Evolutionary conservation across 1,140 invertebrate genomes (phyloP).

Genomic region (Drosophila persimilis): DNA sequence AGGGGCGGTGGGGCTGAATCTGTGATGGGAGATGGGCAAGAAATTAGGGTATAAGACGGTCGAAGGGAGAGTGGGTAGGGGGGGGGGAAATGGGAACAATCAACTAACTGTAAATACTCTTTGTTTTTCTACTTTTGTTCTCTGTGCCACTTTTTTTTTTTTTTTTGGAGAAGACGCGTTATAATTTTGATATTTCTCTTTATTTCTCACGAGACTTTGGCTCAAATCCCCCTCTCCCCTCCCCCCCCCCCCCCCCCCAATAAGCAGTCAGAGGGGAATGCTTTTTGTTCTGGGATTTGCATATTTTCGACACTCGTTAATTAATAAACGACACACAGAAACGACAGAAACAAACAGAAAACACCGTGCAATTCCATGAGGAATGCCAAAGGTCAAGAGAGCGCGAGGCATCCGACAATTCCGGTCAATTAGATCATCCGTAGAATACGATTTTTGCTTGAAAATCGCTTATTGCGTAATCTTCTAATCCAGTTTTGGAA

Average conservation of each 20-base stretch:
- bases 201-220: constrained; percentile 53
- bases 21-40: constrained; percentile 35
- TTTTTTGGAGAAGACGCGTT: constrained; percentile 37
- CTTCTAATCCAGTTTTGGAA: background rate
- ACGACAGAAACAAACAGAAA: constrained; percentile 16
- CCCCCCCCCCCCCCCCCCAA: constrained; percentile 11
- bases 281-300: constrained; percentile 50
- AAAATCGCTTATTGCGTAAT: constrained; percentile 29
- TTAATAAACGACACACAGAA: constrained; percentile 59
- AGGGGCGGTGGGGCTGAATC: background rate
- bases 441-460: constrained; percentile 22
- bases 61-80: no score
- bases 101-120: constrained; percentile 78
- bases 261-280: constrained; percentile 17
- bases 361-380: constrained; percentile 13
- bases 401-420: constrained; percentile 31
- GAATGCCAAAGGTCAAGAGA: constrained; percentile 41
- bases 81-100: constrained; percentile 69
- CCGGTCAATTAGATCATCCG: constrained; percentile 49
- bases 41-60: no score
- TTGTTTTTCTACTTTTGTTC: constrained; percentile 51
- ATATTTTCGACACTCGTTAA: constrained; percentile 79
- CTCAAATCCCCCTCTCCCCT: background rate
- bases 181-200: constrained; percentile 65
- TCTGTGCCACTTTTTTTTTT: constrained; percentile 12